Evolutionary conservation across 2,113 vertebrate species (phyloP).

Genomic region (Trichechus manatus): DNA sequence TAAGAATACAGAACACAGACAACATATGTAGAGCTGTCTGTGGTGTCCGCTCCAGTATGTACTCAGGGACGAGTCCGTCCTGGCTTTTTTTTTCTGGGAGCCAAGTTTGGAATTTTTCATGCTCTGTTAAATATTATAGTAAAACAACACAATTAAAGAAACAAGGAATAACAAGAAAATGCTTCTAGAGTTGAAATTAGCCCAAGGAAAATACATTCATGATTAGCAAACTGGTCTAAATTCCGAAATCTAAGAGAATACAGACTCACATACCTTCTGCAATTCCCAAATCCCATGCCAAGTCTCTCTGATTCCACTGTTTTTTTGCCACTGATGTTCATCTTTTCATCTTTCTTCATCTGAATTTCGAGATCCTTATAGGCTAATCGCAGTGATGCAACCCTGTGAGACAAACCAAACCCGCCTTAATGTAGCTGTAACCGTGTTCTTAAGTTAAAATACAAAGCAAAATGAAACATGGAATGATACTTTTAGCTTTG

Average conservation of each 20-base stretch:
- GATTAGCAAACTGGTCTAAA: fast-evolving
- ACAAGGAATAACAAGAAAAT: too few species aligned
- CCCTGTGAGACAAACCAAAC: slow-evolving; percentile 83
- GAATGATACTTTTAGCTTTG: not conserved
- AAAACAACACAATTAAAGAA: not conserved
- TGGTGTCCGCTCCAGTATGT: fast-evolving
- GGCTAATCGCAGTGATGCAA: slow-evolving; percentile 91
- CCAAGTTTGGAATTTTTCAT: not conserved
- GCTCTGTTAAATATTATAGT: not conserved
- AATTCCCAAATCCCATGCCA: slow-evolving; percentile 94
- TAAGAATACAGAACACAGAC: not conserved
- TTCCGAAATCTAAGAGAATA: too few species aligned
- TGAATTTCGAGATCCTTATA: slow-evolving; percentile 95
- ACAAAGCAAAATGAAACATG: not conserved
- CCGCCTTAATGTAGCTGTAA: not conserved
- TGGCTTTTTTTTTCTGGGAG: not conserved
- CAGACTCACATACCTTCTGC: slow-evolving; percentile 83
- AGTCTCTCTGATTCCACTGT: slow-evolving; percentile 94
- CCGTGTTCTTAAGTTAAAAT: not conserved
- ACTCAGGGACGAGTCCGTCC: not conserved
- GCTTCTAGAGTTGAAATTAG: fast-evolving
- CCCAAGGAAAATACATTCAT: fast-evolving
- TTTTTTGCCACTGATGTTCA: slow-evolving; percentile 90
- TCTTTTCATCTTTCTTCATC: slow-evolving; percentile 90
- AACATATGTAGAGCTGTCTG: fast-evolving